phyloP scores from a whole-genome alignment of 2,888 invertebrate genomes.

The Drosophila yooni region DNA sequence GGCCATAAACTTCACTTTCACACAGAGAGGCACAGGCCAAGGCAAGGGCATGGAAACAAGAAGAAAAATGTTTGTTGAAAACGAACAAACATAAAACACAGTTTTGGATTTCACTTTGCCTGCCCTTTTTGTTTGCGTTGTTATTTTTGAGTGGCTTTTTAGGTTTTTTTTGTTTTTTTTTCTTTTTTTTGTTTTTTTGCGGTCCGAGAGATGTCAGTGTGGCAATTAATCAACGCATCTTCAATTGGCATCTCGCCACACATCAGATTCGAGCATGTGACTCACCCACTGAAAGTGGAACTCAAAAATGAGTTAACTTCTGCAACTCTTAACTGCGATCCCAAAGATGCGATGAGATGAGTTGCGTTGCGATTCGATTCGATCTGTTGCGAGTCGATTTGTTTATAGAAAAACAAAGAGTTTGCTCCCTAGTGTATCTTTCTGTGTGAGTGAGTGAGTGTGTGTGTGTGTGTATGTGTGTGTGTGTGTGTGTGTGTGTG shows the following conservation, averaged over 20 bases:
- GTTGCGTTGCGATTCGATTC: slow-evolving; percentile 14
- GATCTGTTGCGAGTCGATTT: slow-evolving; percentile 61
- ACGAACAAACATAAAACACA: slow-evolving; percentile 71
- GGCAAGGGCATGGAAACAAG: slow-evolving; percentile 31
- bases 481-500: slow-evolving; percentile 8
- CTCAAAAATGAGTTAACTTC: slow-evolving; percentile 40
- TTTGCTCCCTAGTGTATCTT: slow-evolving; percentile 49
- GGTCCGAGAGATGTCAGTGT: slow-evolving; percentile 69
- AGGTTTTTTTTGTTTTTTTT: slow-evolving; percentile 10
- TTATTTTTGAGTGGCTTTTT: slow-evolving; percentile 58
- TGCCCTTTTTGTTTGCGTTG: slow-evolving; percentile 21
- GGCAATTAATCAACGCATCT: slow-evolving; percentile 80
- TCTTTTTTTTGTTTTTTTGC: slow-evolving; percentile 57
- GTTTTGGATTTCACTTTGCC: slow-evolving; percentile 64
- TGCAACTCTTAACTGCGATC: slow-evolving; percentile 40
- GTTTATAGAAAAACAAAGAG: slow-evolving; percentile 76
- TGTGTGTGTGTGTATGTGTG: slow-evolving; percentile 16
- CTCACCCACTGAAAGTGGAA: slow-evolving; percentile 44
- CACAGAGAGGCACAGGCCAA: slow-evolving; percentile 42
- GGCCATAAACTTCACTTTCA: slow-evolving; percentile 75
- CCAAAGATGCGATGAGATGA: slow-evolving; percentile 28
- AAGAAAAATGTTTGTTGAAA: slow-evolving; percentile 79
- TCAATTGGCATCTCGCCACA: slow-evolving; percentile 42
- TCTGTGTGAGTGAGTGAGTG: slow-evolving; percentile 16
- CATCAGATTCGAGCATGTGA: slow-evolving; percentile 31